phyloP scores from a whole-genome alignment of 2,888 invertebrate genomes.

The Luffia ferchaultella region DNA sequence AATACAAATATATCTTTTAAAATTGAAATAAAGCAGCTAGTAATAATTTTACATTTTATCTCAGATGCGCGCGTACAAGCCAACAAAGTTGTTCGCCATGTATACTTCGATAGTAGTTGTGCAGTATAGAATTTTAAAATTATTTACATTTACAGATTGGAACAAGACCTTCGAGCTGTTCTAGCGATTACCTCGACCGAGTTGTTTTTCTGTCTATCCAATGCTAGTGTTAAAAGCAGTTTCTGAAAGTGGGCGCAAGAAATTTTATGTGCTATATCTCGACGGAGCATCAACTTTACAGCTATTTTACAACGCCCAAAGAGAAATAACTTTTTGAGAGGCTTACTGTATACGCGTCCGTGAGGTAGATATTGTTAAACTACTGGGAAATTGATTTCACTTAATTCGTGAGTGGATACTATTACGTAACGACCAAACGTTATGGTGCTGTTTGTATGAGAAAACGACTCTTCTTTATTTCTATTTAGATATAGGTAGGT shows the following conservation, averaged over 20 bases:
- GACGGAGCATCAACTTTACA: conserved; percentile 28
- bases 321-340: background rate
- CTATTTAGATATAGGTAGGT: too few species aligned
- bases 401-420: too few species aligned
- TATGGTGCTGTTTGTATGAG: too few species aligned
- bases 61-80: background rate
- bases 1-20: background rate
- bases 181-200: conserved; percentile 5
- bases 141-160: background rate
- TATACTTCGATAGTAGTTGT: too few species aligned
- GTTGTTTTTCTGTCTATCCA: conserved; percentile 1
- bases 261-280: conserved; percentile 21
- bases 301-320: conserved; percentile 24
- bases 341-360: background rate
- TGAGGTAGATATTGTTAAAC: background rate
- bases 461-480: too few species aligned
- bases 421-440: too few species aligned
- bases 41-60: background rate
- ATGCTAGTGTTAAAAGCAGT: conserved; percentile 4
- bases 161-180: conserved; percentile 1
- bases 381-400: background rate
- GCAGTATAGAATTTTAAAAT: too few species aligned
- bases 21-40: background rate
- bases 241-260: conserved; percentile 1
- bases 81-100: too few species aligned